Evolutionary conservation across 2,113 vertebrate species (phyloP).

Genomic region (Chelonoidis abingdonii): DNA sequence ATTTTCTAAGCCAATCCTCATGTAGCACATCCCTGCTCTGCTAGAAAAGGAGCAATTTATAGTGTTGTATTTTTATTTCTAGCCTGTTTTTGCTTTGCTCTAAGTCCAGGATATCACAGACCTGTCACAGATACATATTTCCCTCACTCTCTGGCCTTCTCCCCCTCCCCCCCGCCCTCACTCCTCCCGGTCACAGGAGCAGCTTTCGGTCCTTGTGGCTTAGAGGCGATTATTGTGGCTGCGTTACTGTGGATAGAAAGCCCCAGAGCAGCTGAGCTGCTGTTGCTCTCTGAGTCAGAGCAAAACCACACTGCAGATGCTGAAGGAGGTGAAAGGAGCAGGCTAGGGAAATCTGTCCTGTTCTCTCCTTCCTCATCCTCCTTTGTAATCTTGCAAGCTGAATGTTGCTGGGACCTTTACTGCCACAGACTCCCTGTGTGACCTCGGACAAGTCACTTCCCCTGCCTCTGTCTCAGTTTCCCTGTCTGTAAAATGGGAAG

Average conservation of each 20-base stretch:
- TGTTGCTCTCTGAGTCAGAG: not conserved
- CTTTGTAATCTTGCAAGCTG: not conserved
- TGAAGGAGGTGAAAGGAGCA: not conserved
- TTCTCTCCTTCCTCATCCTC: not conserved
- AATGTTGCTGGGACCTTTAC: too few species aligned
- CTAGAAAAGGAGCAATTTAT: not conserved
- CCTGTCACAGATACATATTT: not conserved
- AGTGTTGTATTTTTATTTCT: not conserved
- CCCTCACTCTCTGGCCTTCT: not conserved
- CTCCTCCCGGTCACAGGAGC: too few species aligned
- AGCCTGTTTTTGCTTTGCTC: not conserved
- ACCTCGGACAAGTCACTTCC: not conserved
- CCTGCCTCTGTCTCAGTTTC: not conserved
- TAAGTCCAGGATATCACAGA: not conserved
- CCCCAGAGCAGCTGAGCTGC: not conserved
- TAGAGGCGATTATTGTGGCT: not conserved
- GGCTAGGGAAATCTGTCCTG: not conserved
- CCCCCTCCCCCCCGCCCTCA: accelerated
- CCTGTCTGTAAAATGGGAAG: not conserved
- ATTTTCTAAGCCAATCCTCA: not conserved
- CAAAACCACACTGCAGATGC: not conserved
- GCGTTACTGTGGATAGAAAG: not conserved
- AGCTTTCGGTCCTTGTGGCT: not conserved
- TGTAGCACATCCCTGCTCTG: not conserved
- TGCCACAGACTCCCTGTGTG: not conserved